Percentiles rank a stretch among this genome's conserved stretches.
phyloP scores from a whole-genome alignment of 1,140 invertebrate genomes.

The Achatina immaculata region DNA sequence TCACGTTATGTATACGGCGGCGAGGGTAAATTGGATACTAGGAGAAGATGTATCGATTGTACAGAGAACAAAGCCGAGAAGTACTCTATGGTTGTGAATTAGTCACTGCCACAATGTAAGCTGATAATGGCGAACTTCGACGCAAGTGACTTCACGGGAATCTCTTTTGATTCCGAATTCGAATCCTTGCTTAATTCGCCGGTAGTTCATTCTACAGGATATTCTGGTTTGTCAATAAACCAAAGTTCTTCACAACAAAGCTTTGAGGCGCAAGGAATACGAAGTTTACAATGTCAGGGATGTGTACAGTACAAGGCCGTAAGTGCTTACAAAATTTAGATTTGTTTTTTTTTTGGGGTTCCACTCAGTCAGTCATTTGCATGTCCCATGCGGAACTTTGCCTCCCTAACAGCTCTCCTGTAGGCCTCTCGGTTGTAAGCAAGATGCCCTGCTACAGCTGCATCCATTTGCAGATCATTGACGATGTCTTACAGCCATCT shows the following conservation, averaged over 20 bases:
- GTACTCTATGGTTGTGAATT: not conserved
- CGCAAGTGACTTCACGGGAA: not conserved
- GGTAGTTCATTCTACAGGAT: not conserved
- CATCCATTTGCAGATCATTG: too few relatives aligned
- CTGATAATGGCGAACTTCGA: not conserved
- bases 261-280: not conserved
- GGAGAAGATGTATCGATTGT: not conserved
- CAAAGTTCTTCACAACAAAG: not conserved
- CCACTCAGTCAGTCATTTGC: too few relatives aligned
- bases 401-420: too few relatives aligned
- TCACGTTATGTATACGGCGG: conserved; percentile 5
- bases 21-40: not conserved
- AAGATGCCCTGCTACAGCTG: too few relatives aligned
- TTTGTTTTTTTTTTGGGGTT: too few relatives aligned
- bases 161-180: not conserved
- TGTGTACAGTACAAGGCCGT: not conserved
- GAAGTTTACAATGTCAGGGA: not conserved
- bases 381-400: too few relatives aligned
- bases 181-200: conserved; percentile 6
- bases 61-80: not conserved
- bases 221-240: too few relatives aligned
- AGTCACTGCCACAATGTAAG: not conserved
- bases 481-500: too few relatives aligned
- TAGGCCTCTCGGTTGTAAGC: too few relatives aligned
- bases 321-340: not conserved